Base-by-base conservation (phyloP, 2,797 vertebrate genomes). In the Potorous gilbertii region DNA sequence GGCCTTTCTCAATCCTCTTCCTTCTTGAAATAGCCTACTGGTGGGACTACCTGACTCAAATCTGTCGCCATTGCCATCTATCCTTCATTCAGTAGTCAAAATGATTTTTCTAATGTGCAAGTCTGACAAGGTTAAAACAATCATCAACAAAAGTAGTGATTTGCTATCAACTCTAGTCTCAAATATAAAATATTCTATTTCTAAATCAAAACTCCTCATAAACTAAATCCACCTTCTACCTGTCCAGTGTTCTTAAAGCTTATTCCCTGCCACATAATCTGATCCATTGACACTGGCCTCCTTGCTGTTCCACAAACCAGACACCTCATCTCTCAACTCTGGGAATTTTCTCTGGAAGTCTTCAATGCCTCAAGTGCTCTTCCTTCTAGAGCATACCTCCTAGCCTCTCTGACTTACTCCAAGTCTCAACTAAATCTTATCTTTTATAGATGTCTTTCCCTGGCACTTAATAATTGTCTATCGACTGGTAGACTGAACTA, bases 51-150 rank as follows among this genome's bases (percentile, higher is more conserved):
- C 16, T 74, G 4, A 5, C 34, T n/a, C 34, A n/a, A 18, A 18
- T n/a, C 1, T 74, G 14, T 74, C 14, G 12, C 5, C 14, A 74
- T 74, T 74, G 14, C 34, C 1, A 74, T 74, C 16, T 5, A 74
- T 40, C 62, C 14, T 74, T 34, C 34, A 74, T n/a, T n/a, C 13
- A 74, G 34, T 5, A n/a, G 34, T 18, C 5, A 16, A 74, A 74
- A 74, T 18, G 2, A 18, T 18, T 74, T 74, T 62, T 62, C 34
- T n/a, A 74, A 74, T n/a, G 34, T 40, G 3, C 16, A 74, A 16
- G 0, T n/a, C 34, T 74, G 16, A n/a, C 16, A 5, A n/a, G 1
- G 14, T 11, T 5, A n/a, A n/a, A n/a, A 1, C 5, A 5, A n/a
- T 74, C 11, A 14, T n/a, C 16, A 21, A n/a, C n/a, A 74, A 74